A percentile compares a stretch with the other conserved stretches of the same genome.
phyloP scores from a whole-genome alignment of 1,140 invertebrate species.

The fruit fly (Drosophila melanogaster) region Release_6_plus_ISO1_MT NT_033777.3:8228001-8228500 shows the following conservation, averaged over 20 bases:
- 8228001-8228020: slow-evolving; percentile 62
- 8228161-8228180: slow-evolving; percentile 76
- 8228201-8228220: slow-evolving; percentile 31
- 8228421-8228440: slow-evolving; percentile 68
- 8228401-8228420: slow-evolving; percentile 28
- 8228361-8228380: slow-evolving; percentile 76
- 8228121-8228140: slow-evolving; percentile 49
- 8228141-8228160: slow-evolving; percentile 76
- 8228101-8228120: slow-evolving; percentile 11
- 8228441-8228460: slow-evolving; percentile 73
- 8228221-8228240: slow-evolving; percentile 43
- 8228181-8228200: slow-evolving; percentile 37
- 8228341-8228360: slow-evolving; percentile 84
- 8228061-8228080: slow-evolving; percentile 77
- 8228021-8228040: slow-evolving; percentile 43
- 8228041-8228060: slow-evolving; percentile 56
- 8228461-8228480: slow-evolving; percentile 62
- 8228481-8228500: slow-evolving; percentile 67
- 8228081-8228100: slow-evolving; percentile 29
- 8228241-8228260: slow-evolving; percentile 13
- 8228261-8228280: slow-evolving; percentile 65
- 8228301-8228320: slow-evolving; percentile 84
- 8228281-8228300: slow-evolving; percentile 83
- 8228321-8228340: slow-evolving; percentile 84
- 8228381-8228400: slow-evolving; percentile 26